Percentiles rank a stretch among this genome's conserved stretches.
Conservation (phyloP, 2,888 invertebrate genomes). For the Theretra japonica region DNA sequence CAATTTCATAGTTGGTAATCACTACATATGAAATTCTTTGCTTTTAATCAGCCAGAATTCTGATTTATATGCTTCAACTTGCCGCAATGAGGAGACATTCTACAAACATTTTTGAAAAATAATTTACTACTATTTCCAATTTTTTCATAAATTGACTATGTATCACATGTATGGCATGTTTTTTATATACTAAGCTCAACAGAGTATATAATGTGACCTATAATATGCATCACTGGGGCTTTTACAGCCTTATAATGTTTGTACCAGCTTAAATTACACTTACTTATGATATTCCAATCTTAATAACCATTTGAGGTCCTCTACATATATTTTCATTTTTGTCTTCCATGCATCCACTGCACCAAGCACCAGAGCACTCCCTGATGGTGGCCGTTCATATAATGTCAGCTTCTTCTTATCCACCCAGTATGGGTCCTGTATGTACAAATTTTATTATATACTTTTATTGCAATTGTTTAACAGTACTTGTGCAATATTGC, state of each 20-base stretch:
- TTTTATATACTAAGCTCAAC: too few relatives aligned
- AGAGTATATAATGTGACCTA: neutral
- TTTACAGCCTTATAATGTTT: neutral
- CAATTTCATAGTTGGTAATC: too few relatives aligned
- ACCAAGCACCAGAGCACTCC: constrained; percentile 76
- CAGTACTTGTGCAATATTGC: neutral
- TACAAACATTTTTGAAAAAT: too few relatives aligned
- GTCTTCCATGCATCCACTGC: constrained; percentile 88
- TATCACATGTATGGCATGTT: too few relatives aligned
- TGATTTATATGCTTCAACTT: too few relatives aligned
- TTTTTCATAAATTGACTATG: too few relatives aligned
- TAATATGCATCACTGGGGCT: too few relatives aligned
- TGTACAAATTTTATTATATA: too few relatives aligned
- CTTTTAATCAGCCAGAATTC: too few relatives aligned
- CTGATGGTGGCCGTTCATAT: constrained; percentile 84
- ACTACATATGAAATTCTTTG: too few relatives aligned
- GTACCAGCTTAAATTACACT: constrained; percentile 20
- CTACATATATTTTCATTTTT: constrained; percentile 84
- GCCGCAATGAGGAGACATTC: neutral
- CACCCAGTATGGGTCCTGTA: constrained; percentile 84
- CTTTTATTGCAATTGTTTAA: too few relatives aligned
- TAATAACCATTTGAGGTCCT: constrained; percentile 89
- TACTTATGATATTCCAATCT: constrained; percentile 88
- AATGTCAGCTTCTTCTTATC: constrained; percentile 81
- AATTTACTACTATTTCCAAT: too few relatives aligned